Percentiles rank a stretch among this genome's conserved stretches.
Conservation (phyloP, 2,797 vertebrate genomes). For the Phrynocephalus forsythii region DNA sequence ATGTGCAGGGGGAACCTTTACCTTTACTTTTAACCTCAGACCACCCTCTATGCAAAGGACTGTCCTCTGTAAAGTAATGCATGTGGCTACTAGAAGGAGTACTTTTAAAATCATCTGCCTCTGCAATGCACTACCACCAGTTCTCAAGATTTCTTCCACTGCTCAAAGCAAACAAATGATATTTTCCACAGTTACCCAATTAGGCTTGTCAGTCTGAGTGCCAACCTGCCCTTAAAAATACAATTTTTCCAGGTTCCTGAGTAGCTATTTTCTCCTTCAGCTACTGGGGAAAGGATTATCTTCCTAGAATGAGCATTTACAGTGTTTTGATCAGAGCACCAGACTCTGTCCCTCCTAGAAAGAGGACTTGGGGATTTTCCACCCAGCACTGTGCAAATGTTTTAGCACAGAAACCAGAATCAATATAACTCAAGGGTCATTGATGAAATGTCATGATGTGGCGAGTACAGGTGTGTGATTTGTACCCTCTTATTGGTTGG, state of each 20-base stretch:
- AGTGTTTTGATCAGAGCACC: constrained; percentile 4
- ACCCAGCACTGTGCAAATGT: not conserved
- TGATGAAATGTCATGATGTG: not conserved
- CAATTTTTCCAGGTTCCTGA: not conserved
- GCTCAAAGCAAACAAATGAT: constrained; percentile 20
- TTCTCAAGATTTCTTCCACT: constrained; percentile 5
- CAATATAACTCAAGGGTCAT: not conserved
- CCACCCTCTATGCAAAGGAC: not conserved
- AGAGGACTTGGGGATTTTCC: not conserved
- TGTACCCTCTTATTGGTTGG: not conserved
- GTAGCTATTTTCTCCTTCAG: constrained; percentile 15
- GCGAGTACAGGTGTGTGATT: not conserved
- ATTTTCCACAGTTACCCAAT: constrained; percentile 30
- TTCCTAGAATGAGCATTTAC: not conserved
- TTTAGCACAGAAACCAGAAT: not conserved
- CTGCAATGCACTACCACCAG: not conserved
- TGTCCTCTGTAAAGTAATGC: not conserved
- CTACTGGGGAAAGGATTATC: not conserved
- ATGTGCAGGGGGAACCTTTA: no score
- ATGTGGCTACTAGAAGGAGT: not conserved
- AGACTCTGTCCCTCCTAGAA: not conserved
- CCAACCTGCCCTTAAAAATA: not conserved
- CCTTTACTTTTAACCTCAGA: not conserved
- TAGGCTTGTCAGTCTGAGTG: constrained; percentile 29
- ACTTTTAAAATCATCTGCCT: constrained; percentile 10